Conservation (phyloP, 1,140 invertebrate species). For the Leptinotarsa lineolata region DNA sequence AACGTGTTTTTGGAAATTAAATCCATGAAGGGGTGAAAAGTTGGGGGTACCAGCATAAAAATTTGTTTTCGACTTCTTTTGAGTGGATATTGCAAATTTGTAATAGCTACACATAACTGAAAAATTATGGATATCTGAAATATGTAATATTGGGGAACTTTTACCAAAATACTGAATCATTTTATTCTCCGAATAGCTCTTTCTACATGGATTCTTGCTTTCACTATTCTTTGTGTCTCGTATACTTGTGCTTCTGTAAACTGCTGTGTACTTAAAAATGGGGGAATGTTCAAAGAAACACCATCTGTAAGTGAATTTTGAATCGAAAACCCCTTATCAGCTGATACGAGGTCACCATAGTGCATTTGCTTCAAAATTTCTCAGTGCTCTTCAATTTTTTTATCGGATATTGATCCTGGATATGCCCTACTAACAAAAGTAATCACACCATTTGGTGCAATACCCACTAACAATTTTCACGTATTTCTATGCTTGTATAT, state of each 20-base stretch:
- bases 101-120: conserved; percentile 23
- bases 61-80: too few species aligned
- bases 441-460: conserved; percentile 41
- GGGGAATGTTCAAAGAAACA: conserved; percentile 36
- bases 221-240: conserved; percentile 26
- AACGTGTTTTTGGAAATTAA: too few species aligned
- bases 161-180: conserved; percentile 29
- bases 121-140: conserved; percentile 27
- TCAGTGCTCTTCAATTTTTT: conserved; percentile 32
- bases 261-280: conserved; percentile 37
- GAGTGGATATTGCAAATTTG: too few species aligned
- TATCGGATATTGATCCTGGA: conserved; percentile 37
- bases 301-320: conserved; percentile 34
- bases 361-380: conserved; percentile 27
- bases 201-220: conserved; percentile 36
- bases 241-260: conserved; percentile 33
- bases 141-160: conserved; percentile 11
- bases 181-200: conserved; percentile 36
- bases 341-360: conserved; percentile 36
- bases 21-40: too few species aligned
- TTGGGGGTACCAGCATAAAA: too few species aligned
- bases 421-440: conserved; percentile 33
- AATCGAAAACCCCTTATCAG: conserved; percentile 41
- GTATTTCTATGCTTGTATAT: conserved; percentile 35
- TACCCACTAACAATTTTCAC: conserved; percentile 33